Base-by-base conservation (phyloP, 2,888 invertebrate species). In the Spilarctia lutea region DNA sequence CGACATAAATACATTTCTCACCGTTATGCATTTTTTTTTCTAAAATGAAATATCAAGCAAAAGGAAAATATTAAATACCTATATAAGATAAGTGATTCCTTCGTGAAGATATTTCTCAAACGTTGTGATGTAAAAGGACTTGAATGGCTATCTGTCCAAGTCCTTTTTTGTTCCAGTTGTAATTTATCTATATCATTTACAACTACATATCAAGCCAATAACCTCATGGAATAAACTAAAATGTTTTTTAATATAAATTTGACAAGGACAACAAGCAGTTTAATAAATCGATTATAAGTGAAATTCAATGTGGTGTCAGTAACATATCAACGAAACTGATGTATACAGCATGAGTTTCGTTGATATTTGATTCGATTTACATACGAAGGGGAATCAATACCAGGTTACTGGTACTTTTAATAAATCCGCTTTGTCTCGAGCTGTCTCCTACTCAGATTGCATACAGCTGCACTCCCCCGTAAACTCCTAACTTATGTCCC, bases 341-440 rank as follows among this genome's bases (percentile, higher is more conserved):
- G 82, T 81, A 78, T 81, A 81, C n/a, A n/a, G n/a, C n/a, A n/a
- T n/a, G n/a, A n/a, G n/a, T n/a, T n/a, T n/a, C n/a, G n/a, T n/a
- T n/a, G n/a, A n/a, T n/a, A n/a, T n/a, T n/a, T n/a, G n/a, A n/a
- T 84, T 87, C 85, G 88, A 87, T 87, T 87, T 85, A 83, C 83
- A 81, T 87, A 78, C 77, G 78, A 83, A 83, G 82, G 83, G 81
- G 80, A 86, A 88, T 89, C 89, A 86, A 87, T 90, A 88, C 84
- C 83, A 85, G 81, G 80, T n/a, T n/a, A n/a, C n/a, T 83, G 85
- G 84, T 79, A 86, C 85, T 85, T 84, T 85, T 87, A 86, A 90
- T 90, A 91, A 90, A 91, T 91, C 86, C 83, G 75, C 76, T 83
- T 83, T 86, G 86, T 87, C 86, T 85, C 85, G 82, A 81, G 83